These are phyloP conservation scores for Lagopus leucura DNA, from an alignment of 2,113 vertebrate species.

Conservation along the genomic window DNA sequence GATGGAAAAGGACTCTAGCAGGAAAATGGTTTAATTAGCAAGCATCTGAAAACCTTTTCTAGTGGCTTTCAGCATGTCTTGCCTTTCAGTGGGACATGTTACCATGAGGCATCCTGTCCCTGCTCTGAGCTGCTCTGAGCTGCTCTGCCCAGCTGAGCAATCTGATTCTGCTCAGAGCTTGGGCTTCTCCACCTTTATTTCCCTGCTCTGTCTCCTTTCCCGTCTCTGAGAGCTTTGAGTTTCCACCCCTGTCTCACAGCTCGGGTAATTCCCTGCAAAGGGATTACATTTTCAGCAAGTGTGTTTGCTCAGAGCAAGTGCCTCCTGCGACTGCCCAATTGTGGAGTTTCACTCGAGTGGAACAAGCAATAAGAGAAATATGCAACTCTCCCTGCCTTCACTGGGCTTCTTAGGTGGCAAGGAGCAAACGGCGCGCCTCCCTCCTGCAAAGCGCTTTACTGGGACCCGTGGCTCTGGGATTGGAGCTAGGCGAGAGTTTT, in stretches of 20 bases:
- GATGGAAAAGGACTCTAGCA: not conserved
- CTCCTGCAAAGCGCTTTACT: not conserved
- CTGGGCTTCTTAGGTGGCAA: not conserved
- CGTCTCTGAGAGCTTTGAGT: not conserved
- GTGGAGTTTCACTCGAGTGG: not conserved
- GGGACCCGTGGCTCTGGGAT: not conserved
- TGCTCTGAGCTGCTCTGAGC: not conserved
- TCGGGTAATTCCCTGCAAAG: not conserved
- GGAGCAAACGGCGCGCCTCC: not conserved
- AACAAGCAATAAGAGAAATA: conserved; percentile 37
- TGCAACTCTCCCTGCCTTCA: not conserved
- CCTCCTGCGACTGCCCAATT: not conserved
- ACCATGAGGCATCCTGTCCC: not conserved
- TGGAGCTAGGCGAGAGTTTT: not conserved
- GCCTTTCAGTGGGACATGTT: conserved; percentile 23
- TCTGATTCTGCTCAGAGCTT: conserved; percentile 5
- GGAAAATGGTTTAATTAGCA: not conserved
- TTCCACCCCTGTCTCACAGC: not conserved
- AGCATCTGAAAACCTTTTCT: not conserved
- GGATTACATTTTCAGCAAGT: not conserved
- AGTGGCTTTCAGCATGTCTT: conserved; percentile 1
- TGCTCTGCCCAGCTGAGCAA: conserved; percentile 1
- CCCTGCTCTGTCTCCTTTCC: conserved; percentile 21
- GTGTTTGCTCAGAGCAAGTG: conserved; percentile 6
- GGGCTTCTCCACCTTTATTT: conserved; percentile 27